Evolutionary conservation across 2,113 vertebrate genomes (phyloP).

Genomic region (Rousettus leschenaultii): DNA sequence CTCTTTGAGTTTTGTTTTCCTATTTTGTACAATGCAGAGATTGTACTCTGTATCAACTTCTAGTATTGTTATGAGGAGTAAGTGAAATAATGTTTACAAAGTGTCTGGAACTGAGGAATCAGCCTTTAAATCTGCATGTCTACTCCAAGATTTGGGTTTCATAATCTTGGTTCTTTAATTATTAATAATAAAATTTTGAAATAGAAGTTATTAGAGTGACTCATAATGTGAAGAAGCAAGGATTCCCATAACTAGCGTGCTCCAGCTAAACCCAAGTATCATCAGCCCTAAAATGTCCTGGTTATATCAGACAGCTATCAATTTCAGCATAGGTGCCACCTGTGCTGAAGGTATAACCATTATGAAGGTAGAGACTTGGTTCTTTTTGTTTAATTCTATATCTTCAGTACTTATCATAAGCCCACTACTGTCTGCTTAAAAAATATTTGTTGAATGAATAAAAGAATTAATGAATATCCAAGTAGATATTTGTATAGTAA

Average conservation of each 20-base stretch:
- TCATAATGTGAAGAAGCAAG: not conserved
- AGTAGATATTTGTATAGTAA: not conserved
- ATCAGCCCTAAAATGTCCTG: not conserved
- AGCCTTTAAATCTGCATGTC: conserved; percentile 1
- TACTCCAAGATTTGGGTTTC: conserved; percentile 7
- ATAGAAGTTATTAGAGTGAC: not conserved
- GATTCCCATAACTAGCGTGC: not conserved
- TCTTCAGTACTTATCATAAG: not conserved
- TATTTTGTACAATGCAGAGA: not conserved
- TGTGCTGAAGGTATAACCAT: not conserved
- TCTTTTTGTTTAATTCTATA: not conserved
- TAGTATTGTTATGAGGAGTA: not conserved
- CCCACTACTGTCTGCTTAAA: not conserved
- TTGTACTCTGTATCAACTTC: not conserved
- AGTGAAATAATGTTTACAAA: conserved; percentile 10
- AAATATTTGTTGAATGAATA: conserved; percentile 29
- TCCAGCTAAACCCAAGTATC: not conserved
- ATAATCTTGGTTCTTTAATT: conserved; percentile 30
- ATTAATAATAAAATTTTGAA: not conserved
- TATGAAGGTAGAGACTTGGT: not conserved
- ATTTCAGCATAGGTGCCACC: not conserved
- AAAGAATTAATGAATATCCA: conserved; percentile 2
- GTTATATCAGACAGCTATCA: not conserved
- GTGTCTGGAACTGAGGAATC: conserved; percentile 18
- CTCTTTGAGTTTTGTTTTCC: not conserved